Conservation (phyloP, 2,113 vertebrate genomes). For the Chlorodrepanis virens region DNA sequence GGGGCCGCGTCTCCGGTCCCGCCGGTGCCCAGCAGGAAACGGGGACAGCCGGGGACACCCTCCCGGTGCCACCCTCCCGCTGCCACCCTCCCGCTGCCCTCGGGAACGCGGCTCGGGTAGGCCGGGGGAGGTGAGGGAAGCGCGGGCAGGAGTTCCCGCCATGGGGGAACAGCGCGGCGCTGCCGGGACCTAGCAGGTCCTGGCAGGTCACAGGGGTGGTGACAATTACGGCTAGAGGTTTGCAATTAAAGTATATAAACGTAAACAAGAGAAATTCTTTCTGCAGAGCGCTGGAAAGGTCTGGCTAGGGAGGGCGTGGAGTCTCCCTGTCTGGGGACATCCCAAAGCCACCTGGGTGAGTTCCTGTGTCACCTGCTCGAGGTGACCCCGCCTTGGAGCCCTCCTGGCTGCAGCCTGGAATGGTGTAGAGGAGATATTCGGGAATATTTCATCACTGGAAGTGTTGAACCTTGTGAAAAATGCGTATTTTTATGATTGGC, state of each 20-base stretch:
- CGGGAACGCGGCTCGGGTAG: not conserved
- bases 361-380: not conserved
- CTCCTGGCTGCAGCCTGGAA: not conserved
- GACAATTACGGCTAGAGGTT: fast-evolving
- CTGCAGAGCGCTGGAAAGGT: not conserved
- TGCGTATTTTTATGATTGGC: too few relatives aligned
- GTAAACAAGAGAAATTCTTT: not conserved
- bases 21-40: not conserved
- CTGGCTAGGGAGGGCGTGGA: not conserved
- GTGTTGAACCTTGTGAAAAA: too few relatives aligned
- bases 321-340: not conserved
- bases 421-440: not conserved
- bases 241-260: not conserved
- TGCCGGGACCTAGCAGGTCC: not conserved
- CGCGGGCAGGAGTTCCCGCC: not conserved
- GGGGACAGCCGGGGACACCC: too few relatives aligned
- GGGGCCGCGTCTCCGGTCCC: fast-evolving
- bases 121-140: not conserved
- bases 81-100: too few relatives aligned
- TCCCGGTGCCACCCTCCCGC: too few relatives aligned
- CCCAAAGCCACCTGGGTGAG: not conserved
- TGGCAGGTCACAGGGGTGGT: not conserved
- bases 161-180: not conserved
- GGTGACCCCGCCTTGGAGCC: not conserved
- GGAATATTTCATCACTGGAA: not conserved